phyloP scores from a whole-genome alignment of 53 echinoderm and acorn worm species.

The Antedon mediterranea region DNA sequence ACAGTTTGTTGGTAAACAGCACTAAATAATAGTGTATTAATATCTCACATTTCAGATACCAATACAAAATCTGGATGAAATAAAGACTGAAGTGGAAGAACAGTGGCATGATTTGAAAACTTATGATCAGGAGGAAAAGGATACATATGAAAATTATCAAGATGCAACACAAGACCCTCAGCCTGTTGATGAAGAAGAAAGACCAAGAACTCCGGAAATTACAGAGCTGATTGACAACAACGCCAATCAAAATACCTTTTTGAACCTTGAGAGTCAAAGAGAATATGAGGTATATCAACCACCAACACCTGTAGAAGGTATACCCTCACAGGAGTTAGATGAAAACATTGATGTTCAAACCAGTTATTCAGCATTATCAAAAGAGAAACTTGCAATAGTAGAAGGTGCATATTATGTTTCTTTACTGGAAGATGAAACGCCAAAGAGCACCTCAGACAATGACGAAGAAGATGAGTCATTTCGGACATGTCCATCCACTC shows the following conservation, averaged over 20 bases:
- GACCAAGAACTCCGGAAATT: constrained; percentile 70
- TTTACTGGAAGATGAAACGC: neutral
- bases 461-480: neutral
- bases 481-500: neutral
- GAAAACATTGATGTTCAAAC: neutral
- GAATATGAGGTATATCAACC: constrained; percentile 18
- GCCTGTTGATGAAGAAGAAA: constrained; percentile 22
- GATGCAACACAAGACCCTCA: neutral
- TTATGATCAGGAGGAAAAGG: neutral
- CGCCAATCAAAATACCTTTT: constrained; percentile 4
- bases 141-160: neutral
- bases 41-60: too few species aligned
- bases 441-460: neutral
- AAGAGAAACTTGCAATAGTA: neutral
- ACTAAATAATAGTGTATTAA: too few species aligned
- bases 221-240: constrained; percentile 33
- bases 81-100: neutral
- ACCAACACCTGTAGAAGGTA: neutral
- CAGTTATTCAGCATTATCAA: neutral
- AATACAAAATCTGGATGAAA: neutral
- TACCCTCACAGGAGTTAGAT: neutral
- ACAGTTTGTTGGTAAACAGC: too few species aligned
- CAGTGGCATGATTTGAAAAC: neutral
- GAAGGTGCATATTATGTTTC: neutral
- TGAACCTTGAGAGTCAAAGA: neutral